A percentile compares a stretch with the other conserved stretches of the same genome.
Conservation (phyloP, 2,797 vertebrate genomes). For the Austrolebias charrua region DNA sequence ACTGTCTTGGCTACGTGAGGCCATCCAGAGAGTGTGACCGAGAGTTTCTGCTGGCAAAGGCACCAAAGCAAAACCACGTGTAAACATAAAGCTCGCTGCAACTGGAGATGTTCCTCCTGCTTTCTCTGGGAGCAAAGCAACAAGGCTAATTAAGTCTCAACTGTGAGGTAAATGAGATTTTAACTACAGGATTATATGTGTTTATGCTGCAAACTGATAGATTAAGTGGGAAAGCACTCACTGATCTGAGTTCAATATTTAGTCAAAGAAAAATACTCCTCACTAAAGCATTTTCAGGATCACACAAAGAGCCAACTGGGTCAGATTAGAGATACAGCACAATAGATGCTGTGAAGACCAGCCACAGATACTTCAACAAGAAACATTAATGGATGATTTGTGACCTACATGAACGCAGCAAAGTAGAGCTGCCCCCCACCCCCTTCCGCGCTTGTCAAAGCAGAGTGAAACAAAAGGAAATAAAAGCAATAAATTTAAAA, state of each 20-base stretch:
- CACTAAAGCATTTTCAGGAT: too few species aligned
- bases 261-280: too few species aligned
- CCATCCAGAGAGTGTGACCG: slow-evolving; percentile 12
- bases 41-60: slow-evolving; percentile 19
- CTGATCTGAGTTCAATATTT: too few species aligned
- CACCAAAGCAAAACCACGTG: slow-evolving; percentile 22
- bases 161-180: slow-evolving; percentile 8
- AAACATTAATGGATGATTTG: slow-evolving; percentile 48
- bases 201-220: background rate
- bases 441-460: slow-evolving; percentile 11
- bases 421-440: slow-evolving; percentile 1
- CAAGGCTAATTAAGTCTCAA: slow-evolving; percentile 12
- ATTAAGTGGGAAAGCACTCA: background rate
- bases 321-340: slow-evolving; percentile 7
- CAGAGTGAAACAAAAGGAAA: background rate
- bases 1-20: slow-evolving; percentile 38
- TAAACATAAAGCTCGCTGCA: slow-evolving; percentile 40
- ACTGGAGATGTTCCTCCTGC: slow-evolving; percentile 25
- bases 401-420: slow-evolving; percentile 13
- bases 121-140: slow-evolving; percentile 12
- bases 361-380: slow-evolving; percentile 19
- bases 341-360: slow-evolving; percentile 31
- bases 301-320: slow-evolving; percentile 3
- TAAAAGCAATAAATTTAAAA: background rate
- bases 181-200: slow-evolving; percentile 7